These are phyloP conservation scores for Polyodon spathula DNA, from an alignment of 2,113 vertebrate species.

Conservation along the genomic window DNA sequence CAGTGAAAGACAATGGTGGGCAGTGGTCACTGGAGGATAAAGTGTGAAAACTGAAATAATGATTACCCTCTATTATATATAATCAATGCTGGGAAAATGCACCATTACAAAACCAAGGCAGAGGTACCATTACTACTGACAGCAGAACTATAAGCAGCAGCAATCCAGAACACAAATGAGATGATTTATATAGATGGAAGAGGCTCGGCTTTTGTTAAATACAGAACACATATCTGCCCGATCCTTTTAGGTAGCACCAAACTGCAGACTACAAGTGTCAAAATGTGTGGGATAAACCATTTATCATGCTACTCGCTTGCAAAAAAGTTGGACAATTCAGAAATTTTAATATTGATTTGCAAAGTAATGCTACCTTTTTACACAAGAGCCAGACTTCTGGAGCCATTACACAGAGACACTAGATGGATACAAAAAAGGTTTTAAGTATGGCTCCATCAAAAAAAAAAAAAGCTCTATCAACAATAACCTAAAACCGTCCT, in stretches of 20 bases:
- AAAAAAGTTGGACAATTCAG: conserved; percentile 35
- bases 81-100: conserved; percentile 30
- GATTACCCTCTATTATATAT: conserved; percentile 35
- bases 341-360: conserved; percentile 50
- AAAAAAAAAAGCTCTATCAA: neutral
- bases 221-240: conserved; percentile 6
- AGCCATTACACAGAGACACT: conserved; percentile 36
- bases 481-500: neutral
- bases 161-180: conserved; percentile 13
- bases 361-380: conserved; percentile 51
- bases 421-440: conserved; percentile 13
- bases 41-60: conserved; percentile 36
- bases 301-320: conserved; percentile 20
- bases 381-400: conserved; percentile 43
- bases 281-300: conserved; percentile 18
- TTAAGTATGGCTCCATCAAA: conserved; percentile 16
- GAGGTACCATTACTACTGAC: conserved; percentile 37
- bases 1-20: conserved; percentile 32
- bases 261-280: conserved; percentile 28
- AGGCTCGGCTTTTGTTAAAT: neutral
- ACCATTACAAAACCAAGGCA: conserved; percentile 32
- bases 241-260: conserved; percentile 1
- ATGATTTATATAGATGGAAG: conserved; percentile 1
- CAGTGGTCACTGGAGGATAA: conserved; percentile 30
- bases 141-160: conserved; percentile 40